A percentile compares a stretch with the other conserved stretches of the same genome.
Evolutionary conservation across 2,113 vertebrate genomes (phyloP).

Genomic region (Cyphomyrus discorhynchus): DNA sequence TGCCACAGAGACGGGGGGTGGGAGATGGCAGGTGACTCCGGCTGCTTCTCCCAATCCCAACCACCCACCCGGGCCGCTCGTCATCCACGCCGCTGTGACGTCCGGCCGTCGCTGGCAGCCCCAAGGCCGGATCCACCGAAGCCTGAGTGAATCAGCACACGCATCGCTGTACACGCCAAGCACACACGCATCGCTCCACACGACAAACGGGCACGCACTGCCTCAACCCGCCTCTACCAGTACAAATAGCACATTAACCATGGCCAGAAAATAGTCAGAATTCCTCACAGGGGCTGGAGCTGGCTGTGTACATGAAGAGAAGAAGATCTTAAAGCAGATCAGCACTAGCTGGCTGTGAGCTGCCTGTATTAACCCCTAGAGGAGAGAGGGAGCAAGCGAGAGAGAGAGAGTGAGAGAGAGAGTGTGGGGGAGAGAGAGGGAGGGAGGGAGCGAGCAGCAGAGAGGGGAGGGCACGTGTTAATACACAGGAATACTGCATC

Average conservation of each 20-base stretch:
- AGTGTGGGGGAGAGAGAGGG: not conserved
- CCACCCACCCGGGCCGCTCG: not conserved
- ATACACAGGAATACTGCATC: slow-evolving; percentile 74
- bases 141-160: not conserved
- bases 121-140: not conserved
- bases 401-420: not conserved
- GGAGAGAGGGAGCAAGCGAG: slow-evolving; percentile 18
- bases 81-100: not conserved
- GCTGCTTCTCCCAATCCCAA: not conserved
- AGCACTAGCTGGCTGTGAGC: slow-evolving; percentile 38
- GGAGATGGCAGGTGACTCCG: not conserved
- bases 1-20: not conserved
- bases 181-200: not conserved
- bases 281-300: slow-evolving; percentile 34
- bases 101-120: not conserved
- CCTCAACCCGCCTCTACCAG: slow-evolving; percentile 29
- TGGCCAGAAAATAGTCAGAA: slow-evolving; percentile 48
- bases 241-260: slow-evolving; percentile 34
- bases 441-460: slow-evolving; percentile 18
- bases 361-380: slow-evolving; percentile 53
- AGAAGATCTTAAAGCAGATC: slow-evolving; percentile 23
- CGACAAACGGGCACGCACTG: not conserved
- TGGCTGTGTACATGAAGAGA: not conserved
- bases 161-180: not conserved
- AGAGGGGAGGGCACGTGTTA: slow-evolving; percentile 51